A percentile compares a stretch with the other conserved stretches of the same genome.
Conservation (phyloP, 2,888 invertebrate genomes). For the Latrodectus elegans region DNA sequence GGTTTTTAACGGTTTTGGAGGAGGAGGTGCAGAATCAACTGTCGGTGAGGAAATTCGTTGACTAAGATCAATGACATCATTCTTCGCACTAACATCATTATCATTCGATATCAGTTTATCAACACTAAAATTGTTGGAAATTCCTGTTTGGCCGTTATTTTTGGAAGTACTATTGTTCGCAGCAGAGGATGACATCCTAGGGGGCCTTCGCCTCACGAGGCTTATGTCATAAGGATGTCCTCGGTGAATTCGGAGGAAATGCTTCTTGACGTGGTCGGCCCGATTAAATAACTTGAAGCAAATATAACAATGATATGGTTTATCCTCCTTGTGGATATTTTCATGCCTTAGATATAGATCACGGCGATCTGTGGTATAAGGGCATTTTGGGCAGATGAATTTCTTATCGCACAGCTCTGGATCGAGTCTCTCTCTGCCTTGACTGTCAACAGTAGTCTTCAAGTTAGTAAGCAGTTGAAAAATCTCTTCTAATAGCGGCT, state of each 20-base stretch:
- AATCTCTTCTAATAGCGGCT: conserved; percentile 84
- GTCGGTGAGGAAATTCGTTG: conserved; percentile 17
- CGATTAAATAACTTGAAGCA: conserved; percentile 85
- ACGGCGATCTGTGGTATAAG: conserved; percentile 91
- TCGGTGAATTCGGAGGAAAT: conserved; percentile 90
- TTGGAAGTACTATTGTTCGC: conserved; percentile 64
- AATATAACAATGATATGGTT: conserved; percentile 94
- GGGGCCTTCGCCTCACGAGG: conserved; percentile 71
- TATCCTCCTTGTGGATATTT: conserved; percentile 94
- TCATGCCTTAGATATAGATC: conserved; percentile 93
- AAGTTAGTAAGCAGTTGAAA: conserved; percentile 83
- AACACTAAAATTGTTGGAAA: conserved; percentile 45
- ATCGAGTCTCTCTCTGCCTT: conserved; percentile 65
- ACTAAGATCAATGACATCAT: conserved; percentile 50
- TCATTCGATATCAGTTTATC: conserved; percentile 40
- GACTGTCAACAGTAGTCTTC: conserved; percentile 80
- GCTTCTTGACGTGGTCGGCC: conserved; percentile 95
- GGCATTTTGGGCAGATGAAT: conserved; percentile 90
- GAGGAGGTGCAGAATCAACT: conserved; percentile 17
- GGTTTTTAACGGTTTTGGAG: conserved; percentile 77
- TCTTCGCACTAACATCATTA: conserved; percentile 10
- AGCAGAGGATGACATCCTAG: conserved; percentile 66
- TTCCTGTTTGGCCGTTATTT: conserved; percentile 71
- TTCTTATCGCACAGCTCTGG: conserved; percentile 74
- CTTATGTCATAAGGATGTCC: conserved; percentile 86